These are phyloP conservation scores for Aphelenchoides besseyi DNA, from an alignment of 1,140 invertebrate genomes.

Conservation along the genomic window DNA sequence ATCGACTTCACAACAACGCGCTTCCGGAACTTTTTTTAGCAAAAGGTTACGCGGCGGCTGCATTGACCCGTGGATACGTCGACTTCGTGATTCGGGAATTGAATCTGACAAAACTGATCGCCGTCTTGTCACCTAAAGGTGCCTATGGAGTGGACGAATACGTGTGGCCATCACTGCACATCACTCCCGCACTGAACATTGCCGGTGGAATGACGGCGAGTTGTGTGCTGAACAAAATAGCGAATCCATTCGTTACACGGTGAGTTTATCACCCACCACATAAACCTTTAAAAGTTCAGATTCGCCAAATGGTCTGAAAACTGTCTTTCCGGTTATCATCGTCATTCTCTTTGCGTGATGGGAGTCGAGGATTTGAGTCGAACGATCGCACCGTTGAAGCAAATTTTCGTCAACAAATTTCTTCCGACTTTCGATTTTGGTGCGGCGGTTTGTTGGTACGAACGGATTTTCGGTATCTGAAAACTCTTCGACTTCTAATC, in stretches of 20 bases:
- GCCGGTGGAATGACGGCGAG: not conserved
- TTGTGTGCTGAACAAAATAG: not conserved
- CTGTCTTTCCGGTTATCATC: not conserved
- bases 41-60: slow-evolving; percentile 32
- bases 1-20: not conserved
- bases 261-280: not conserved
- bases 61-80: slow-evolving; percentile 24
- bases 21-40: slow-evolving; percentile 26
- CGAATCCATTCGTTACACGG: not conserved
- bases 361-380: slow-evolving; percentile 35
- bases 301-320: not conserved
- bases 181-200: not conserved
- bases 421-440: slow-evolving; percentile 40
- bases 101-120: slow-evolving; percentile 26
- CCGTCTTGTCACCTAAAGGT: not conserved
- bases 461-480: slow-evolving; percentile 26
- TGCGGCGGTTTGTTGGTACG: slow-evolving; percentile 39
- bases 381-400: slow-evolving; percentile 23
- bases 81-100: slow-evolving; percentile 37
- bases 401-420: slow-evolving; percentile 46
- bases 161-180: not conserved
- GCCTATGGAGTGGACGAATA: not conserved
- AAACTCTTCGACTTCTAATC: too few relatives aligned
- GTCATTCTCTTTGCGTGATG: slow-evolving; percentile 40
- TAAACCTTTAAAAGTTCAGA: not conserved